Evolutionary conservation across 2,888 invertebrate genomes (phyloP).

Genomic region (Eucriotettix oculatus): DNA sequence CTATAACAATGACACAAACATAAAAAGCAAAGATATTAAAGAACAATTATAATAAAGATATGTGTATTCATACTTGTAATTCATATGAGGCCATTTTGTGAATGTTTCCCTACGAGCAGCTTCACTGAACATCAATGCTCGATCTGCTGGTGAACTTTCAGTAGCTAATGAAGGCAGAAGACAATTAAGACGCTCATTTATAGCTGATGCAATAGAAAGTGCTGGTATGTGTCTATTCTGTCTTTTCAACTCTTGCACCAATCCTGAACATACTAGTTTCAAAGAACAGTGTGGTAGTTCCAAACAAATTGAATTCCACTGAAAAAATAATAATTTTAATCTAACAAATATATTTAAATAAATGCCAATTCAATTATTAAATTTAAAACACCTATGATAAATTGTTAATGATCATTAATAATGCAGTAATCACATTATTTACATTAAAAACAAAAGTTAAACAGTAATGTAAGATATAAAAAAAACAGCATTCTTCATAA

Average conservation of each 20-base stretch:
- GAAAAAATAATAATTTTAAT: constrained; percentile 19
- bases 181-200: constrained; percentile 71
- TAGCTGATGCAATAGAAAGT: constrained; percentile 74
- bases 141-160: constrained; percentile 29
- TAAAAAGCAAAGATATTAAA: too few relatives aligned
- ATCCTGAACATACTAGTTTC: constrained; percentile 59
- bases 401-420: too few relatives aligned
- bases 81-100: constrained; percentile 91
- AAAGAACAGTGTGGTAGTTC: constrained; percentile 62
- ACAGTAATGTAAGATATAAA: too few relatives aligned
- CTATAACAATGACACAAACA: too few relatives aligned
- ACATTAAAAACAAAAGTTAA: too few relatives aligned
- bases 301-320: constrained; percentile 87
- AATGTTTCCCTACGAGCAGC: constrained; percentile 81
- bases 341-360: not conserved
- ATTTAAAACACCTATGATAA: too few relatives aligned
- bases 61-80: constrained; percentile 65
- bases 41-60: too few relatives aligned
- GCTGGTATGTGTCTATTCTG: constrained; percentile 73
- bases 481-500: too few relatives aligned
- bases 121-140: constrained; percentile 76
- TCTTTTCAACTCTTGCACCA: constrained; percentile 66
- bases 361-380: constrained; percentile 2
- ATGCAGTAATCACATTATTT: too few relatives aligned
- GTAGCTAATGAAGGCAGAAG: constrained; percentile 38